phyloP scores from a whole-genome alignment of 2,113 vertebrate genomes.

The Mesitornis unicolor region DNA sequence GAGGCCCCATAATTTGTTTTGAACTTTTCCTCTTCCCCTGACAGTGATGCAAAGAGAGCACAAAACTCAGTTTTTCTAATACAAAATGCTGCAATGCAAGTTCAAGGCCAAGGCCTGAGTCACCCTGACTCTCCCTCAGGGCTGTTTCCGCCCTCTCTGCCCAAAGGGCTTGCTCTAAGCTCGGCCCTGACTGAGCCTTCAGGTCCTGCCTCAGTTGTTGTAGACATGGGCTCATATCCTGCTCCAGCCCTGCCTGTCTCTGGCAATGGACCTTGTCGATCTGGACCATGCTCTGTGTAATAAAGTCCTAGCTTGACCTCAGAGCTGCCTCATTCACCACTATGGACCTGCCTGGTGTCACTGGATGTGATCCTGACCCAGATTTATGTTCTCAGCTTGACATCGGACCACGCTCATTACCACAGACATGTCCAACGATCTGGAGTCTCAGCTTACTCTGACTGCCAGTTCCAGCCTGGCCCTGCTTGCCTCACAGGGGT shows the following conservation, averaged over 20 bases:
- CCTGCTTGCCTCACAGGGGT: not conserved
- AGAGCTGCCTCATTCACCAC: not conserved
- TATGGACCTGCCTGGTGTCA: fast-evolving
- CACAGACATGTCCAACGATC: fast-evolving
- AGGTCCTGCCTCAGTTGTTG: not conserved
- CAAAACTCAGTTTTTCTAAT: not conserved
- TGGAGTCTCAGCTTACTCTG: not conserved
- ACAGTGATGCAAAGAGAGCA: fast-evolving
- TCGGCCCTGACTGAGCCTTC: not conserved
- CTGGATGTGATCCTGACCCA: not conserved
- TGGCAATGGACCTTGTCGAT: not conserved
- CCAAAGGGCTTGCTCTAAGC: not conserved
- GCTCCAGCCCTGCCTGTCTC: not conserved
- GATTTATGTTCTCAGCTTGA: not conserved
- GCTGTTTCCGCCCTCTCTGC: not conserved
- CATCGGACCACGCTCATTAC: not conserved
- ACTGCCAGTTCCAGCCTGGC: fast-evolving
- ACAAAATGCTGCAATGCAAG: not conserved
- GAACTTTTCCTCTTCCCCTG: not conserved
- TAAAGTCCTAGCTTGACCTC: not conserved
- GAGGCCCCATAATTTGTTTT: not conserved
- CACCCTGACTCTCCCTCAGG: too few species aligned
- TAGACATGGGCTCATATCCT: not conserved
- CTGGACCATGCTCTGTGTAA: not conserved
- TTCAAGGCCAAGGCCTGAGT: not conserved